Evolutionary conservation across 2,113 vertebrate species (phyloP), one percentile per base, ranked within the genome.

Genomic region (Regulus satrapa): DNA sequence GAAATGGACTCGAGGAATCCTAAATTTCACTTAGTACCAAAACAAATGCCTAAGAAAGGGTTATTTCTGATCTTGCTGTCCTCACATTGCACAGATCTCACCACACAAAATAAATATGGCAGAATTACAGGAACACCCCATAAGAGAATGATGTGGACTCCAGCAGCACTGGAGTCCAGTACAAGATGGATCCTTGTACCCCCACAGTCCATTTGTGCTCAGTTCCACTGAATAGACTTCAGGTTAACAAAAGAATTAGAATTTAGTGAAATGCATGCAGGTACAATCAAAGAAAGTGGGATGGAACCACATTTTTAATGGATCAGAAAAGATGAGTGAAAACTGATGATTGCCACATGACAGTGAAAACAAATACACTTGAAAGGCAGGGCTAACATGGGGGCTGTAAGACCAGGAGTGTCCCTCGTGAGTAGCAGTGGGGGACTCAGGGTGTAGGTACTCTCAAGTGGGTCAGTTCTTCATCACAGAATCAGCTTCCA

Each of bases 81-180:
- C 20, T 55, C 45, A 40, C 28, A 38, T 17, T 34, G 24, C 14
- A 48, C 15, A 55, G 31, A 46, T 11, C 4, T 41, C 25, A 77
- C 74, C 12, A 9, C 15, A 54, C 32, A 38, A 79, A 76, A 88
- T 36, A 85, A 52, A 73, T 16, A 29, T 0, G 1, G 18, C 18
- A 64, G 24, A 54, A n/a, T 72, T 56, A 61, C 23, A 80, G 49
- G 51, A 67, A 5, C 2, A 38, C 13, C 9, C 5, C 14, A 36
- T 21, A 32, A 59, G 31, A 80, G 14, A 31, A 21, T 67, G 34
- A 51, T 0, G 0, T 7, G 9, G 32, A 79, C 14, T 46, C 34
- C 20, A 38, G 19, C 10, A 80, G 31, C 24, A 40, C 32, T 14
- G 18, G n/a, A n/a, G n/a, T n/a, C n/a, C n/a, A n/a, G n/a, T n/a